Base-by-base conservation (phyloP, 37 sponge, comb jelly and placozoan genomes). In the Mnemiopsis leidyi region DNA sequence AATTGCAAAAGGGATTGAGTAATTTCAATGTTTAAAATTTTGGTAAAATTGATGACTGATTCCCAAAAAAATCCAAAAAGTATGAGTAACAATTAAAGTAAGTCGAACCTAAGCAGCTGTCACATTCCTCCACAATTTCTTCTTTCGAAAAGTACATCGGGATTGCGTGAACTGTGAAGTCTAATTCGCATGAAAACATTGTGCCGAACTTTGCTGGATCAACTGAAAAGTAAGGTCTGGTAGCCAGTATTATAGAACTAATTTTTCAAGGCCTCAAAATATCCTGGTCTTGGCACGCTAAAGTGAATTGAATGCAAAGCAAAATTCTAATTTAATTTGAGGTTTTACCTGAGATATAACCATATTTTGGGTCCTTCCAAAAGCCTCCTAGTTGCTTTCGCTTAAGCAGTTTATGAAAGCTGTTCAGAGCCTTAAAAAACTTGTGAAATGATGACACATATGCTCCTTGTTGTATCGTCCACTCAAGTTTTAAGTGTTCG, bases 121-220 rank as follows among this genome's bases (percentile, higher is more conserved):
- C 30, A 71, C 75, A 71, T n/a, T 71, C 75, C n/a, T 28, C 30
- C 3, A 29, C 75, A 5, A 71, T 23, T 71, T 71, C 75, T 28
- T 71, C 75, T 18, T 71, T n/a, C 3, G 30, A 29, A 28, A 71
- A 71, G n/a, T 71, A 71, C 30, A 71, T 71, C 30, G 75, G 75
- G 20, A 71, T 71, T 23, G 75, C 75, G 25, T 29, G 30, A 18
- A 71, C 30, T 71, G 5, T 71, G 75, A 71, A 71, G n/a, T 71
- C 75, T 29, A 71, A 5, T 25, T 71, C 75, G 20, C 75, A 71
- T 13, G 25, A 7, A 18, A 71, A 71, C 30, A 71, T n/a, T 71
- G 75, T 29, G 20, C 75, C 75, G 20, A 71, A 71, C 75, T 71
- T 71, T 71, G 75, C n/a, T 29, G 75, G 75, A 28, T 71, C 75